Base-by-base conservation (phyloP, 2,888 invertebrate genomes). In the Amblyjoppa proteus region DNA sequence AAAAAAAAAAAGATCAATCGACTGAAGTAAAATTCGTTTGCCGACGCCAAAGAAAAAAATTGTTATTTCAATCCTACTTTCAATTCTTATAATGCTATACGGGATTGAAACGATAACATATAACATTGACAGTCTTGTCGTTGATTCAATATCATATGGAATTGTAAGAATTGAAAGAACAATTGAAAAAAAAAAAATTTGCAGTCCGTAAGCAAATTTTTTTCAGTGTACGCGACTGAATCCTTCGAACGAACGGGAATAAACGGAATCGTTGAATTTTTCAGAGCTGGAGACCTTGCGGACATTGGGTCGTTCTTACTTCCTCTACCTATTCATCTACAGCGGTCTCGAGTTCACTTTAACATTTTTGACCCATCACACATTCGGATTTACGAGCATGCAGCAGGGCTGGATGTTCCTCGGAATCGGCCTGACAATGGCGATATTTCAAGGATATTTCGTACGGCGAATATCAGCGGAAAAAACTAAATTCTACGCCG, bases 401-500 rank as follows among this genome's bases (percentile, higher is more conserved):
- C 97, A 99, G 94, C 99, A 99, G 94, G 99, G 99, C 6, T 98
- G 97, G 96, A 99, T 99, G 98, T 99, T 99, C 94, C 96, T 99
- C 90, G 97, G 97, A 79, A 98, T 99, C 91, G 99, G 99, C 75
- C 90, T 98, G 64, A 96, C 97, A 82, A 99, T 99, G 99, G 97
- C 98, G 20, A 89, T 97, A 66, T 95, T 98, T 77, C 99, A 99
- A 95, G 99, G 99, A 61, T 96, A 97, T 3, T 98, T 97, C 92
- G 98, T 98, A 0, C 95, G 99, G 79, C 95, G 97, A 80, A 95
- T 99, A 56, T 96, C 97, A 9, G 95, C 97, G 34, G 95, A 96
- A 71, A 96, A 96, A 89, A 97, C 97, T 61, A 96, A 96, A 93
- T 93, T 94, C 2, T 96, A 97, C 64, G 97, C 97, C 3, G 95